Conservation (phyloP, 2,888 invertebrate genomes). For the Catocala nupta region DNA sequence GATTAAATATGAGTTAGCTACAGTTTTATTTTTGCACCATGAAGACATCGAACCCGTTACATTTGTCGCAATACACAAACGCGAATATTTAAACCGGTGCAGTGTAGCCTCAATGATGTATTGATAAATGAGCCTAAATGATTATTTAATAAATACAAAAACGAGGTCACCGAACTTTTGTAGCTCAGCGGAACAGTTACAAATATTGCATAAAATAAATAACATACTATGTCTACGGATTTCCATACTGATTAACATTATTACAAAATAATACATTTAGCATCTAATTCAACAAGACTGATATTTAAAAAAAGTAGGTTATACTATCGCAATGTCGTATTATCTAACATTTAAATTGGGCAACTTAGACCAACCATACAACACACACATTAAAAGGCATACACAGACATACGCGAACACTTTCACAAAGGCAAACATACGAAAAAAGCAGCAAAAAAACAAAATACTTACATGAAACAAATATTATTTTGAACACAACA, state of each 20-base stretch:
- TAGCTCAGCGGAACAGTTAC: not conserved
- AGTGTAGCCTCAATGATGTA: no score
- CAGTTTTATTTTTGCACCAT: no score
- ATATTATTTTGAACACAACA: conserved; percentile 37
- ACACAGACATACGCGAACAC: conserved; percentile 18
- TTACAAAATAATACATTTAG: conserved; percentile 41
- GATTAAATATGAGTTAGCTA: no score
- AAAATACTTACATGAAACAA: conserved; percentile 41
- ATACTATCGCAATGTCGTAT: conserved; percentile 45
- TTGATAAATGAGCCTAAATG: no score
- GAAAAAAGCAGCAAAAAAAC: conserved; percentile 7
- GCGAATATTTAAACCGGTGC: no score
- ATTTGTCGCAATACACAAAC: no score
- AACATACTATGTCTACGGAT: conserved; percentile 20
- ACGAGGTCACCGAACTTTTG: not conserved
- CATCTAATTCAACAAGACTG: conserved; percentile 34
- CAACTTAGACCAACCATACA: conserved; percentile 39
- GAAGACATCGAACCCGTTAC: no score
- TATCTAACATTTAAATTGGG: conserved; percentile 55
- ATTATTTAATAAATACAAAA: not conserved
- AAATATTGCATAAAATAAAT: conserved; percentile 19
- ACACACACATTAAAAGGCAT: conserved; percentile 32
- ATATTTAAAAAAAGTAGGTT: conserved; percentile 54
- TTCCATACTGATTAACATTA: conserved; percentile 35
- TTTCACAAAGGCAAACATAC: conserved; percentile 36